phyloP scores from a whole-genome alignment of 2,113 vertebrate species.

The Alethe castanea region DNA sequence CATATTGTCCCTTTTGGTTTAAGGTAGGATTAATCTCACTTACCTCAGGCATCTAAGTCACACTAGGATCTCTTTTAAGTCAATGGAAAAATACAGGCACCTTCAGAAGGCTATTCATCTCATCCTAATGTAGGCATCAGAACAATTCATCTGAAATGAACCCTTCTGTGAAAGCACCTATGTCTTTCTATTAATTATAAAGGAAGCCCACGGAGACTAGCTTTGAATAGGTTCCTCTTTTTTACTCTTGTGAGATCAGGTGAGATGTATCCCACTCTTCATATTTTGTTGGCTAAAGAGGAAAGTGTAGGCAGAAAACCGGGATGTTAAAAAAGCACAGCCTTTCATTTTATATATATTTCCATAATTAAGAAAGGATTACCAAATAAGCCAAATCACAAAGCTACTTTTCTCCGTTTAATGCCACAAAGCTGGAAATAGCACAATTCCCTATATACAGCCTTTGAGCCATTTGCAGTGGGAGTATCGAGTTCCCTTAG shows the following conservation, averaged over 20 bases:
- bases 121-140: background rate
- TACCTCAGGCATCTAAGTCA: conserved; percentile 38
- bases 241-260: background rate
- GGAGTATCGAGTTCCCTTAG: background rate
- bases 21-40: conserved; percentile 32
- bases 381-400: background rate
- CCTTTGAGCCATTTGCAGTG: background rate
- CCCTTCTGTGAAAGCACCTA: conserved; percentile 2
- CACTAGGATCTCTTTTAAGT: conserved; percentile 18
- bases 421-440: background rate
- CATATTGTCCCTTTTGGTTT: background rate
- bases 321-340: background rate
- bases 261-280: background rate
- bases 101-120: conserved; percentile 34
- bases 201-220: background rate
- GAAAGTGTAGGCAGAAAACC: background rate
- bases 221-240: conserved; percentile 8
- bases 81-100: background rate
- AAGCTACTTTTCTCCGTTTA: conserved; percentile 7
- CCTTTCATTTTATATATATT: background rate
- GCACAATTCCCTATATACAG: background rate
- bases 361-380: conserved; percentile 2
- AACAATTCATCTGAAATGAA: conserved; percentile 2
- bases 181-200: conserved; percentile 42
- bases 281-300: background rate